These are phyloP conservation scores for Eutolmus rufibarbis DNA, from an alignment of 2,888 invertebrate species.

Conservation along the genomic window DNA sequence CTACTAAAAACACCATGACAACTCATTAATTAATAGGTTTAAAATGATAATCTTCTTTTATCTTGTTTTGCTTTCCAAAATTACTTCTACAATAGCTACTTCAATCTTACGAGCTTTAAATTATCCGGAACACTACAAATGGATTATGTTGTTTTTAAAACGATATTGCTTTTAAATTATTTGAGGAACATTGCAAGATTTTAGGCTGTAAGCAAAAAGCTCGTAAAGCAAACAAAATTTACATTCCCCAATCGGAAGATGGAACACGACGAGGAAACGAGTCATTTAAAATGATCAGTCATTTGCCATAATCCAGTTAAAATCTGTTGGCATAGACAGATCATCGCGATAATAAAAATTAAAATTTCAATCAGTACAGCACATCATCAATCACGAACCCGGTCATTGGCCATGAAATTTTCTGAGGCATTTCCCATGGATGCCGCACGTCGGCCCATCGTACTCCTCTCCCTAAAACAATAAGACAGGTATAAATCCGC, in stretches of 20 bases:
- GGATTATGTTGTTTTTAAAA: not conserved
- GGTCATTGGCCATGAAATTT: slow-evolving; percentile 40
- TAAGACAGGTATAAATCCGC: not conserved
- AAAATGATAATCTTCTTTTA: too few species aligned
- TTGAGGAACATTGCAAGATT: not conserved
- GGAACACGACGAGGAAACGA: not conserved
- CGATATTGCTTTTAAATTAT: not conserved
- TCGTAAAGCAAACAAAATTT: not conserved
- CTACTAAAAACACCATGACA: too few species aligned
- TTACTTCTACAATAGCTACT: too few species aligned
- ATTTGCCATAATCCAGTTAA: slow-evolving; percentile 25
- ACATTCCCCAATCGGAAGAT: not conserved
- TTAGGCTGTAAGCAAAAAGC: not conserved
- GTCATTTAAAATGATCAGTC: slow-evolving; percentile 14
- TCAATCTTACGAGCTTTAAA: too few species aligned
- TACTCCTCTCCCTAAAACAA: not conserved
- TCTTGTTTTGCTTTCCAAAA: too few species aligned
- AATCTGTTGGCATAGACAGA: slow-evolving; percentile 35
- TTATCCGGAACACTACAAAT: not conserved
- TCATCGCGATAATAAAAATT: slow-evolving; percentile 33
- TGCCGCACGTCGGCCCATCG: not conserved
- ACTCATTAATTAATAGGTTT: too few species aligned
- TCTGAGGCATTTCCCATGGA: slow-evolving; percentile 36
- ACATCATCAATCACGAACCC: slow-evolving; percentile 38
- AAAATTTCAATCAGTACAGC: slow-evolving; percentile 41